Evolutionary conservation across 2,888 invertebrate genomes (phyloP), one percentile per base, ranked within the genome.

Genomic region (Agrilus mali): DNA sequence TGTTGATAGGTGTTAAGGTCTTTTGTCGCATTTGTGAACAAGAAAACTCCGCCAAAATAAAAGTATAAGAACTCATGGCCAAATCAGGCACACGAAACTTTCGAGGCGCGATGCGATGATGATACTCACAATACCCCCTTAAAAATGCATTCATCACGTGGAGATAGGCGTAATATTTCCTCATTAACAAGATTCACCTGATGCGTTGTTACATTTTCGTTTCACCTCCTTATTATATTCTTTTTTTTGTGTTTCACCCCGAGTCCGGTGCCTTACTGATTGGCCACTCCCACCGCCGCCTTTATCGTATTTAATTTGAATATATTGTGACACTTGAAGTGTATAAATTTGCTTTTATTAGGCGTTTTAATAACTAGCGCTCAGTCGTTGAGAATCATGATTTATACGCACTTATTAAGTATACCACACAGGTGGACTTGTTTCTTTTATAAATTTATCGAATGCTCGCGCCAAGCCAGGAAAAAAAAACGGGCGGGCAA

Each of bases 151-250:
- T 54, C 56, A 55, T 60, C 59, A 58, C 56, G 50, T 44, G 39
- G 45, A 42, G 40, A 41, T 47, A 40, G 52, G 48, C 50, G 55
- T 57, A 58, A 63, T 63, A 63, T 60, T 59, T 63, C 59, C 58
- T 63, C 63, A 63, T 63, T 63, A 61, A 63, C 60, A 50, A 60
- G 60, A 59, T 56, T 53, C 58, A 55, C 51, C 52, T 50, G 52
- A 27, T 27, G 27, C 15, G 35, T 15, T 8, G 16, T 16, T 35
- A 35, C 35, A 35, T 35, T 35, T 35, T 35, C 35, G 15, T 16
- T 5, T 16, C 35, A 16, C 7, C 35, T 15, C 15, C n/a, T 15
- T 16, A 35, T 35, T 16, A 35, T 35, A 12, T 35, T 27, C 10
- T 49, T 45, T 48, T 47, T 50, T 48, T 41, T 40, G 41, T 44